A percentile compares a stretch with the other conserved stretches of the same genome.
phyloP scores from a whole-genome alignment of 2,888 invertebrate genomes.

The Hermaeophaga mercurialis region DNA sequence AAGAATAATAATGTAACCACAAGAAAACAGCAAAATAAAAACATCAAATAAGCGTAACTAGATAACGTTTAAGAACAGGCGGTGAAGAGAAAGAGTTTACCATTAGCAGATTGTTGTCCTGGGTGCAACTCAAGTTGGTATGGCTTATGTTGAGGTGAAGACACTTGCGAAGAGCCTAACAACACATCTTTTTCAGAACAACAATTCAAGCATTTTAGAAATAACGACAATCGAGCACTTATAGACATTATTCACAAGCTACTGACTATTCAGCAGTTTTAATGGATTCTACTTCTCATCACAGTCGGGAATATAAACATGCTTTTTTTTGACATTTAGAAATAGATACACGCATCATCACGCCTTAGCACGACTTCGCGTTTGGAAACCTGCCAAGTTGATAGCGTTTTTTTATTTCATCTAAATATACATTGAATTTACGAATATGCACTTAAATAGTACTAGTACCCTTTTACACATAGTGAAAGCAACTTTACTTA shows the following conservation, averaged over 20 bases:
- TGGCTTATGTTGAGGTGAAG: conserved; percentile 59
- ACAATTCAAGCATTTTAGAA: conserved; percentile 49
- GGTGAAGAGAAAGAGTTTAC: conserved; percentile 65
- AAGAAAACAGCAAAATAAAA: conserved; percentile 7
- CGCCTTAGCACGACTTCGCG: conserved; percentile 17
- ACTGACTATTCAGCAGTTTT: conserved; percentile 2
- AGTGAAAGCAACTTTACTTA: too few species aligned
- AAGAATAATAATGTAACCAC: conserved; percentile 41
- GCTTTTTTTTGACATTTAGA: conserved; percentile 32
- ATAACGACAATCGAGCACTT: conserved; percentile 41
- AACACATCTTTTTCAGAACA: conserved; percentile 57
- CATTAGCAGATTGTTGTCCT: conserved; percentile 73
- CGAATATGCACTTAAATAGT: too few species aligned
- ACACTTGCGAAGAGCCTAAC: conserved; percentile 58
- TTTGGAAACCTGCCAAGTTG: conserved; percentile 30
- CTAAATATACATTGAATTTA: conserved; percentile 9
- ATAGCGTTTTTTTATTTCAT: conserved; percentile 12
- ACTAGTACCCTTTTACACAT: too few species aligned
- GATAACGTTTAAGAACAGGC: conserved; percentile 14
- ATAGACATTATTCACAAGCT: conserved; percentile 33
- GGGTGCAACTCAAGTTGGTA: conserved; percentile 60
- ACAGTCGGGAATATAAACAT: conserved; percentile 32
- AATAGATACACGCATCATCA: conserved; percentile 33
- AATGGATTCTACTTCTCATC: conserved; percentile 25
- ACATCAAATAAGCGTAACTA: conserved; percentile 30